Evolutionary conservation across 2,113 vertebrate species (phyloP).

Genomic region (Piprites chloris): DNA sequence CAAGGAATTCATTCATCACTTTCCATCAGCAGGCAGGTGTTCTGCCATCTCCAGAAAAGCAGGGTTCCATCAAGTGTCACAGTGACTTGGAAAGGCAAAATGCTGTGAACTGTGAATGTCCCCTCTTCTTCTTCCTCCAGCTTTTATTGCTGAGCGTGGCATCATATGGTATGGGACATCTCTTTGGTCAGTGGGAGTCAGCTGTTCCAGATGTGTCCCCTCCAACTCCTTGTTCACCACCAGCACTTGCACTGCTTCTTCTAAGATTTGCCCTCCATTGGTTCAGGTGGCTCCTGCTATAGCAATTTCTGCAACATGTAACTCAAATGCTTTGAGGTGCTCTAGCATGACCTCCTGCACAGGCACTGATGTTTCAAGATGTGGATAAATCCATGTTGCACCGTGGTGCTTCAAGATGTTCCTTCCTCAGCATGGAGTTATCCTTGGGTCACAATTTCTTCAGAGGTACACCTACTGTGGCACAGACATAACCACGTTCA

Average conservation of each 20-base stretch:
- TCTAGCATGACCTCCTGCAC: neutral
- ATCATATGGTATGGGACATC: no score
- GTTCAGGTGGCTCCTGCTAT: neutral
- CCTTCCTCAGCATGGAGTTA: neutral
- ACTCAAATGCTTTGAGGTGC: neutral
- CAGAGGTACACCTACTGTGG: neutral
- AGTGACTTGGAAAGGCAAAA: neutral
- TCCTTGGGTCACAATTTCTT: neutral
- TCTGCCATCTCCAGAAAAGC: neutral
- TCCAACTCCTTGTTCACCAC: neutral
- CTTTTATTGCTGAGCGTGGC: neutral
- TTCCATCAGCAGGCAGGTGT: rapidly evolving
- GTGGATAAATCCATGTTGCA: neutral
- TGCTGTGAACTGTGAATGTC: neutral
- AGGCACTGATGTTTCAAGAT: neutral
- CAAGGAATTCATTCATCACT: neutral
- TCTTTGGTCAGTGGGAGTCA: neutral
- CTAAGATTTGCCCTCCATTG: neutral
- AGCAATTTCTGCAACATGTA: neutral
- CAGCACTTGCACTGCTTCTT: neutral
- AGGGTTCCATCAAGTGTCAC: neutral
- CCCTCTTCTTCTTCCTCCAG: neutral
- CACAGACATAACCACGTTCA: rapidly evolving
- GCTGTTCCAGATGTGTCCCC: neutral
- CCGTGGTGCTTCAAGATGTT: neutral